Evolutionary conservation across 2,888 invertebrate species (phyloP), one percentile per base, ranked within the genome.

Genomic region (Byasa hedistus): DNA sequence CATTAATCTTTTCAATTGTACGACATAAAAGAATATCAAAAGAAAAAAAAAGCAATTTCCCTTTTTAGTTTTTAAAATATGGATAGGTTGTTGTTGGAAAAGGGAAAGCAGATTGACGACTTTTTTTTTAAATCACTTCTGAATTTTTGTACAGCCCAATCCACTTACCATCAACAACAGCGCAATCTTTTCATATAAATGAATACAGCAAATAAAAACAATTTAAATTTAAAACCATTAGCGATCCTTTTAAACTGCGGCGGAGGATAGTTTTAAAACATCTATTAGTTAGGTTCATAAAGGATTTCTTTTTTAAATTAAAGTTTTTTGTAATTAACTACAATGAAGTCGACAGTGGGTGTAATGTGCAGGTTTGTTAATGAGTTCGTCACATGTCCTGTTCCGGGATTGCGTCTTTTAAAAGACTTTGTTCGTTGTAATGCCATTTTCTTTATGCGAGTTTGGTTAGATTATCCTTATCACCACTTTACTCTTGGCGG

Each of bases 181-280:
- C 52, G 23, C 12, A 22, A 22, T 54, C 52, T 54, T 12, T 54
- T 54, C 22, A 61, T 32, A 54, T 51, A 32, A 61, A n/a, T 23
- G 55, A 55, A 61, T 27, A 54, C 36, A 61, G 36, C 36, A 55
- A 59, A 48, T 59, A 51, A 55, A 61, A 54, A 39, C 23, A 54
- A 54, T 61, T 61, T 12, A 55, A 61, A 61, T 55, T 61, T 54
- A 32, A 61, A 22, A 54, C n/a, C 48, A 19, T n/a, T n/a, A 54
- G n/a, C 22, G 22, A 54, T 54, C 52, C 52, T 54, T 54, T 48
- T 3, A 48, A 48, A 48, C 5, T 48, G 1, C n/a, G 19, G n/a
- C 1, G 0, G 19, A 5, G 17, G n/a, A 15, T n/a, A 7, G 1
- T n/a, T 48, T 48, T 48, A 48, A 48, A 48, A 19, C 8, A 48